Conservation (phyloP, 2,113 vertebrate species). For the Orycteropus afer region DNA sequence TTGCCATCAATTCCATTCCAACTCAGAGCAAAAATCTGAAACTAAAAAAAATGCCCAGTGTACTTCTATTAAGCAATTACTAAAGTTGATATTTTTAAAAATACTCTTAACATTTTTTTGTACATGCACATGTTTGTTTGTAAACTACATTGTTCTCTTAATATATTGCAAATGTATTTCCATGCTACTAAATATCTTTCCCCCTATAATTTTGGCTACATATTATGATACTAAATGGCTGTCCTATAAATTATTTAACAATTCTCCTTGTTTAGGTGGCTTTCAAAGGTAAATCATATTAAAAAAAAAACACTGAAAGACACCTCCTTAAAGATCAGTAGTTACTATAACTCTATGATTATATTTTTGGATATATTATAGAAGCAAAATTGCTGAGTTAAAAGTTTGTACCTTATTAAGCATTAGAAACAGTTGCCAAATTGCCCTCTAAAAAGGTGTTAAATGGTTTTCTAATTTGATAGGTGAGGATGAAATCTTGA, state of each 20-base stretch:
- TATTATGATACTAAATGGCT: neutral
- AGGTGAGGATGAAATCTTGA: neutral
- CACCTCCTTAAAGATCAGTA: neutral
- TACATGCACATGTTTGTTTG: neutral
- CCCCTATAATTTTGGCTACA: neutral
- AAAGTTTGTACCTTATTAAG: neutral
- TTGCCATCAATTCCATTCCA: neutral
- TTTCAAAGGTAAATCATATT: constrained; percentile 12
- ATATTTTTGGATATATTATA: neutral
- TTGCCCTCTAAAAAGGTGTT: neutral
- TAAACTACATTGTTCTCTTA: neutral
- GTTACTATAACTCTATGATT: neutral
- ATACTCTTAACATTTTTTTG: neutral
- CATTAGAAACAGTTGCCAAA: neutral
- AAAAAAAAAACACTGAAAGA: neutral
- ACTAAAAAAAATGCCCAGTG: neutral
- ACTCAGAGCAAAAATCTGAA: neutral
- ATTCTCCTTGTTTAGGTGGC: neutral
- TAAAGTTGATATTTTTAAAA: neutral
- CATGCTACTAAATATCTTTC: neutral
- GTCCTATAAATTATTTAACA: neutral
- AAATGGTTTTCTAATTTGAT: neutral
- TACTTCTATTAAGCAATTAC: neutral
- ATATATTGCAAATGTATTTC: neutral
- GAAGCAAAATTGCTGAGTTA: neutral